Evolutionary conservation across 2,797 vertebrate species (phyloP), one percentile per base, ranked within the genome.

Genomic region (Alca torda): DNA sequence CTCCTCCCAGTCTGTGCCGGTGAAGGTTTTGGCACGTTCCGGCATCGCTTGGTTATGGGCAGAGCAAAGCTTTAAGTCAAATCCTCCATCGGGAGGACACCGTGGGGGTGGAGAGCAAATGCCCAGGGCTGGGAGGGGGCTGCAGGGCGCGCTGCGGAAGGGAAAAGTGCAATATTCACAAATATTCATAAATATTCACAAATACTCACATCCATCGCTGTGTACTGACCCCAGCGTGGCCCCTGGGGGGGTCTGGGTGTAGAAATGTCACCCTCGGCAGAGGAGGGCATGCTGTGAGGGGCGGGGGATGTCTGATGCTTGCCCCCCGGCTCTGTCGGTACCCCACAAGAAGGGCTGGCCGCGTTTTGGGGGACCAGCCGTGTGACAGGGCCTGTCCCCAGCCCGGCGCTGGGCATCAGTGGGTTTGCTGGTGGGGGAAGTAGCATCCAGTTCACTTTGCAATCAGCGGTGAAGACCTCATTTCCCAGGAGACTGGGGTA

Each of bases 101-200:
- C 1, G 1, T 16, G 37, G 60, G 72, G 37, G 68, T n/a, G 45
- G 79, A 59, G 60, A 80, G 43, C 56, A 67, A 82, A 41, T 31
- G 79, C 17, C 18, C 18, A 4, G 46, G 31, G 61, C 70, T 84
- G 68, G 33, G 75, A 23, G n/a, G 23, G 63, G 56, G 45, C 77
- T 84, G 33, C 39, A 60, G 67, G 59, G 45, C 46, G 25, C 4
- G 33, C 65, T 1, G 5, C 0, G 1, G 17, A 6, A 0, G 17
- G 80, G 80, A 72, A 18, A 95, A 89, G 94, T 95, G 95, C 94
- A 96, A 96, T 96, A 96, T 86, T 85, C 33, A n/a, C 2, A 4
- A 59, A 24, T 35, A 24, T 45, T n/a, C n/a, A n/a, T n/a, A n/a
- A n/a, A n/a, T n/a, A 37, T 45, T 46, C 46, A 48, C 33, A n/a